These are phyloP conservation scores for Sebastes paucispinis DNA, from an alignment of 2,797 vertebrate species.

Conservation along the genomic window DNA sequence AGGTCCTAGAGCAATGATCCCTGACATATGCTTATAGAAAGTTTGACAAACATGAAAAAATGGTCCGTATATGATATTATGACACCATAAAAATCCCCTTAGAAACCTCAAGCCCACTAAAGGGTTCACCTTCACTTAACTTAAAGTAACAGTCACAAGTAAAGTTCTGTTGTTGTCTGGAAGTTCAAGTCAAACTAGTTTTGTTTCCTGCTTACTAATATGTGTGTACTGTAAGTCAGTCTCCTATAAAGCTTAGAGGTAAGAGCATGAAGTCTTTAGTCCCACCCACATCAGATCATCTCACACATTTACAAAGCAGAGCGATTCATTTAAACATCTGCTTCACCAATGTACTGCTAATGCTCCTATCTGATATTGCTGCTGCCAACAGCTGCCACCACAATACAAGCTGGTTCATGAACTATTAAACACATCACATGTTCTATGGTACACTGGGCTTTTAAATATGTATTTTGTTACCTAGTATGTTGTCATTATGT, in stretches of 20 bases:
- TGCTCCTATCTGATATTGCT: neutral
- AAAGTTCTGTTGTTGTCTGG: neutral
- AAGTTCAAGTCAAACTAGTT: neutral
- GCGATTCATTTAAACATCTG: neutral
- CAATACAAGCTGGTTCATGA: neutral
- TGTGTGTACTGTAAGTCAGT: neutral
- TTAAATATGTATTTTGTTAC: neutral
- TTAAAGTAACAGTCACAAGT: neutral
- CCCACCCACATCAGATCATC: neutral
- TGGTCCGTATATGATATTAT: neutral
- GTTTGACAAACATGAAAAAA: neutral
- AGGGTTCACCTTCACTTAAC: slow-evolving; percentile 13
- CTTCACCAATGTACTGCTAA: neutral
- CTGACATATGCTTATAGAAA: neutral
- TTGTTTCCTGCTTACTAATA: neutral
- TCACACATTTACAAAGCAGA: neutral
- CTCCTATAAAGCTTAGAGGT: neutral
- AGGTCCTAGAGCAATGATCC: slow-evolving; percentile 6
- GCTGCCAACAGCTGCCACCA: neutral
- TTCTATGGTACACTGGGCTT: neutral
- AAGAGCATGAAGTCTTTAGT: neutral
- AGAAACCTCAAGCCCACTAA: neutral
- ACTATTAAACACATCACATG: neutral
- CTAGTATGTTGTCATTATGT: neutral
- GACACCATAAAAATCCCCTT: neutral